Percentiles rank a stretch among this genome's conserved stretches.
phyloP scores from a whole-genome alignment of 1,140 invertebrate species.

The Ladona fulva region DNA sequence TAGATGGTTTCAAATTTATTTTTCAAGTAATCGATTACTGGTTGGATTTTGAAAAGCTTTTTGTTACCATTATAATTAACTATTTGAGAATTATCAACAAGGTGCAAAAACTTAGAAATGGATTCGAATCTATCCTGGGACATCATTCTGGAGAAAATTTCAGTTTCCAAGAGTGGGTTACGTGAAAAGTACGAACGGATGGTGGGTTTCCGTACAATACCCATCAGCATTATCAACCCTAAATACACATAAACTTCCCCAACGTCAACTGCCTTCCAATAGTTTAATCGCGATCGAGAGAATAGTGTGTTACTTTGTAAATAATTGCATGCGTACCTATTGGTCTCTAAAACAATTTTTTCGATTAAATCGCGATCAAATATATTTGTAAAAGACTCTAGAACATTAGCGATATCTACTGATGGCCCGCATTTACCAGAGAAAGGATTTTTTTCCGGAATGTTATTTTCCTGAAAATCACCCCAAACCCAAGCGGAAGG shows the following conservation, averaged over 20 bases:
- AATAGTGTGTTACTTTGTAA: not conserved
- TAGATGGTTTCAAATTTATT: not conserved
- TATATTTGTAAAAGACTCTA: not conserved
- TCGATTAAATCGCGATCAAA: not conserved
- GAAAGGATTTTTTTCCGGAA: not conserved
- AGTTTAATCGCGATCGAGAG: not conserved
- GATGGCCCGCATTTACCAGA: not conserved
- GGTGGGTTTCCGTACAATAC: not conserved
- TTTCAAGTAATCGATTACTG: not conserved
- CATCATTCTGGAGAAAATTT: not conserved
- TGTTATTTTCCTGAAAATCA: not conserved
- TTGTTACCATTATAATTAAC: not conserved
- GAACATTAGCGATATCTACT: not conserved
- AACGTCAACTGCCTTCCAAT: not conserved
- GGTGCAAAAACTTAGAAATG: not conserved
- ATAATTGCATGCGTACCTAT: not conserved
- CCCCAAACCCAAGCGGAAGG: not conserved
- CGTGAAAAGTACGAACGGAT: not conserved
- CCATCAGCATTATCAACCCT: not conserved
- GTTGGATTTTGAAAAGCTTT: not conserved
- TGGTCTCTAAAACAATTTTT: not conserved
- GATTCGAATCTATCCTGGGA: not conserved
- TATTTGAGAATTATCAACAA: not conserved
- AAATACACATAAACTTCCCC: not conserved
- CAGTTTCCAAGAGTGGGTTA: not conserved